Conservation (phyloP, 2,113 vertebrate species). For the Apodemus speciosus region DNA sequence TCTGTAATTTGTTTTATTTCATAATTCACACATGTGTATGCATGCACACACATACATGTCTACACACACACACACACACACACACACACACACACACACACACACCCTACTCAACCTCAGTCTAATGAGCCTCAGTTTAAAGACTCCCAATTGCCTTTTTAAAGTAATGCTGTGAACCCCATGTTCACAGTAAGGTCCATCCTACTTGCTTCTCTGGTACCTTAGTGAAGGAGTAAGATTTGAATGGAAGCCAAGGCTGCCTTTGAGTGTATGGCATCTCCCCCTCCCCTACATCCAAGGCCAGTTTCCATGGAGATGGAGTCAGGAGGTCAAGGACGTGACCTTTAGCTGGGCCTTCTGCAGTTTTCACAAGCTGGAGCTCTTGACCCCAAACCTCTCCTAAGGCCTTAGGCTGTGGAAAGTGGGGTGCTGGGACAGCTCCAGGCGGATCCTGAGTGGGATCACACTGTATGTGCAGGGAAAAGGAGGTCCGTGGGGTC, state of each 20-base stretch:
- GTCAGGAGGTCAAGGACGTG: background rate
- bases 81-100: background rate
- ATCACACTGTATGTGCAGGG: background rate
- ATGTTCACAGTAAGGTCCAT: background rate
- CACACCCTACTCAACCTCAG: too few relatives aligned
- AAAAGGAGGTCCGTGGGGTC: background rate
- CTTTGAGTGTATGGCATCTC: background rate
- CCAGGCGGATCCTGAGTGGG: background rate
- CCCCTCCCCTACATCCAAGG: background rate
- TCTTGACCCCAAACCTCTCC: background rate
- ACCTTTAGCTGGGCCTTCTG: background rate
- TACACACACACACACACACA: background rate
- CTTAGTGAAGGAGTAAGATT: background rate
- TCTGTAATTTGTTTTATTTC: background rate
- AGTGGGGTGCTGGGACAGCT: background rate
- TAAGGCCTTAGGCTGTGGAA: background rate
- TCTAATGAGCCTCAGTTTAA: background rate
- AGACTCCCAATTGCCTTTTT: background rate
- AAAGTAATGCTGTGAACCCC: background rate
- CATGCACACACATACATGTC: background rate
- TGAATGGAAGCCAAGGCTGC: background rate
- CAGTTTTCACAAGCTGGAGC: background rate
- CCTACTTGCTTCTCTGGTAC: background rate
- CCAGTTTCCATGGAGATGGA: background rate
- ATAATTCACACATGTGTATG: background rate